A percentile compares a stretch with the other conserved stretches of the same genome.
Evolutionary conservation across 2,888 invertebrate genomes (phyloP).

Genomic region (Venustoraphidia nigricollis): DNA sequence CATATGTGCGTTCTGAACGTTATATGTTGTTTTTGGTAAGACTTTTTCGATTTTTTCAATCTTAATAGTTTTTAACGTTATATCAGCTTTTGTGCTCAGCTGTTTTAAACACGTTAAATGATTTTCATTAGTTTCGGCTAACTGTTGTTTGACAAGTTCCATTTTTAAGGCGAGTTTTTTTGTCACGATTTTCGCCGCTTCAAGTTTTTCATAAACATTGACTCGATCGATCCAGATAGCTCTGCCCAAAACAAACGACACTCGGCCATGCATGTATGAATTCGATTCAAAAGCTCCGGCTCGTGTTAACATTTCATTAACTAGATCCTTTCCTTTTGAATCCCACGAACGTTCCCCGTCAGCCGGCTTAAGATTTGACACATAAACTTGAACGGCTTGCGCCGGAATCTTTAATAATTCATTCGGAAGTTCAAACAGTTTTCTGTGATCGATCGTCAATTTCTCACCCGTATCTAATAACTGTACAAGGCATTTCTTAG

Average conservation of each 20-base stretch:
- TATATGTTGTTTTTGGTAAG: not conserved
- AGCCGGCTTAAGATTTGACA: not conserved
- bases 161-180: not conserved
- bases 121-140: not conserved
- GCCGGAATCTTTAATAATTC: not conserved
- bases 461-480: constrained; percentile 1
- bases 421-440: not conserved
- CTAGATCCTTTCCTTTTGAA: not conserved
- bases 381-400: not conserved
- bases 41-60: not conserved
- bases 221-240: not conserved
- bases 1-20: not conserved
- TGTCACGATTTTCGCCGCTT: not conserved
- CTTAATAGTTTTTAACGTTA: not conserved
- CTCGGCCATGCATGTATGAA: not conserved
- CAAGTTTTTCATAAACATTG: not conserved
- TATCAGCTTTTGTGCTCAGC: not conserved
- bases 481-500: not conserved
- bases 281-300: not conserved
- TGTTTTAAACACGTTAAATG: not conserved
- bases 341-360: constrained; percentile 1
- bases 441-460: not conserved
- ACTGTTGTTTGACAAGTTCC: not conserved
- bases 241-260: not conserved
- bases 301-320: not conserved